Evolutionary conservation across 1,140 invertebrate genomes (phyloP).

Genomic region (Pseudoatta argentina): DNA sequence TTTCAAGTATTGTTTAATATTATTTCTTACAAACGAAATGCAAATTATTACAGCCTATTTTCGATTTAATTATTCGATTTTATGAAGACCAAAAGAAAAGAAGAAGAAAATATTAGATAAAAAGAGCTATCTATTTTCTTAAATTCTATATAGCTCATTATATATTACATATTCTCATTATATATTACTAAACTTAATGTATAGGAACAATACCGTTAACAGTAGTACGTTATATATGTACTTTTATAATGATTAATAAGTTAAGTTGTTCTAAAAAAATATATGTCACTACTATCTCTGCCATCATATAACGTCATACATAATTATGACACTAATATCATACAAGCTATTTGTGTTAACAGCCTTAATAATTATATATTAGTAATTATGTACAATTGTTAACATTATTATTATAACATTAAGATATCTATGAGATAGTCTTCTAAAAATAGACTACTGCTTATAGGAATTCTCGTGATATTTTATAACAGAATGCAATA

Average conservation of each 20-base stretch:
- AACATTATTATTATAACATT: slow-evolving; percentile 27
- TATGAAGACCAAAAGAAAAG: neutral
- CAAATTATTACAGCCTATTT: neutral
- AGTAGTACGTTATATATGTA: slow-evolving; percentile 42
- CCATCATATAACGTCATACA: neutral
- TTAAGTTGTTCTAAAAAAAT: slow-evolving; percentile 30
- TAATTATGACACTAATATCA: slow-evolving; percentile 17
- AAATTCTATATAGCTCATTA: neutral
- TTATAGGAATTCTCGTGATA: slow-evolving; percentile 3
- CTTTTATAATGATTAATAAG: neutral
- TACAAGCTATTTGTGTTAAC: neutral
- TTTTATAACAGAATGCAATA: slow-evolving; percentile 39
- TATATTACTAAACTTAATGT: neutral
- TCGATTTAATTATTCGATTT: slow-evolving; percentile 11
- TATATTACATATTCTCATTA: neutral
- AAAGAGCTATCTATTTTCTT: neutral
- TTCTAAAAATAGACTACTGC: slow-evolving; percentile 22
- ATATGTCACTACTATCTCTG: slow-evolving; percentile 8
- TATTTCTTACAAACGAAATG: neutral
- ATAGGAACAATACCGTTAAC: slow-evolving; percentile 17
- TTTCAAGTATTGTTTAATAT: neutral
- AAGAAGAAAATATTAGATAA: slow-evolving; percentile 16
- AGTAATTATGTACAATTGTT: slow-evolving; percentile 50
- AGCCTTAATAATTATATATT: neutral
- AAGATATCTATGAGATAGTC: neutral